Evolutionary conservation across 2,888 invertebrate species (phyloP), one percentile per base, ranked within the genome.

Genomic region (Dryomyza anilis): DNA sequence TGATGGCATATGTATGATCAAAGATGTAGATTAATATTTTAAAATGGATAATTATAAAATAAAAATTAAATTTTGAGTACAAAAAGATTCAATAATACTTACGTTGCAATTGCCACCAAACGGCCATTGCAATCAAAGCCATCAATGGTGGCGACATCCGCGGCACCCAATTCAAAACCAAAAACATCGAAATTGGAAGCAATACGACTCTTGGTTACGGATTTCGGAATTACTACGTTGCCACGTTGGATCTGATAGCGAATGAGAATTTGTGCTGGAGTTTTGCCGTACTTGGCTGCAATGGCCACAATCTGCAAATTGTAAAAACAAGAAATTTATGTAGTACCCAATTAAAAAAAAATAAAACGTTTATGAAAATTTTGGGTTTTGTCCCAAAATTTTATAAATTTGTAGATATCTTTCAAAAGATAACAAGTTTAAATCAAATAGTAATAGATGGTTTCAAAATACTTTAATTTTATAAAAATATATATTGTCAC

Each of bases 191-290:
- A 74, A 48, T 78, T 77, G 16, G 74, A 71, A 29, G 63, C 53
- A 70, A 78, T 77, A 16, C 72, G 74, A 46, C 69, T 63, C 23
- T 73, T 75, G 63, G 36, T 72, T 2, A 78, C 63, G 5, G 76
- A 77, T 7, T 76, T 70, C 0, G 76, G 77, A 53, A 78, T 78
- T 0, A 77, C 77, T 27, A 78, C 69, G 16, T 73, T 73, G 8
- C 77, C 76, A 12, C 70, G 70, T 29, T 76, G 77, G 0, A 73
- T 76, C 63, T 78, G 77, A 45, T 71, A 76, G 10, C 77, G 75
- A 25, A 76, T 50, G n/a, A 76, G 66, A n/a, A 78, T 67, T 61
- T 76, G 76, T 2, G 76, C 76, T 2, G 76, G 67, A 0, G 70
- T 64, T 21, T 71, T 69, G 4, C 64, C 69, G 14, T 78, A 73